phyloP scores from a whole-genome alignment of 2,113 vertebrate species.

The Motacilla alba region DNA sequence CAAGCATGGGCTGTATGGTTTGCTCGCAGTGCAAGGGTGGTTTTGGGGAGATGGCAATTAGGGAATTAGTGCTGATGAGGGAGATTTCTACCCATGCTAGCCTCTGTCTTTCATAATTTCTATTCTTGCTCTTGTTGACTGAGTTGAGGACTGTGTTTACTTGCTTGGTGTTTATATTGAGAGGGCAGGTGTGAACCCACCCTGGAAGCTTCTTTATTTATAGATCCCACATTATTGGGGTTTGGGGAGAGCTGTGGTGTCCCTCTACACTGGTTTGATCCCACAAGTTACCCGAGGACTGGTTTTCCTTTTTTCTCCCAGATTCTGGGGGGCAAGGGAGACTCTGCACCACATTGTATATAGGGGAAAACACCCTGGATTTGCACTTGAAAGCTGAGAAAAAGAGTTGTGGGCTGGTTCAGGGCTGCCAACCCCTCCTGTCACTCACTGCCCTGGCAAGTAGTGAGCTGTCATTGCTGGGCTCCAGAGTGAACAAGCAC shows the following conservation, averaged over 20 bases:
- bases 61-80: not conserved
- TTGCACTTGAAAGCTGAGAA: not conserved
- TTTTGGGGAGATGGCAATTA: not conserved
- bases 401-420: not conserved
- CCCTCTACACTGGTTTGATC: not conserved
- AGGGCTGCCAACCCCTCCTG: not conserved
- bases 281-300: not conserved
- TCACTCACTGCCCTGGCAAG: not conserved
- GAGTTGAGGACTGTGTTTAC: not conserved
- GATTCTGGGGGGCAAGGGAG: not conserved
- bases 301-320: not conserved
- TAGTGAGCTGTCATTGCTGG: not conserved
- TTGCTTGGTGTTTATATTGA: rapidly evolving
- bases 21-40: rapidly evolving
- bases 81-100: not conserved
- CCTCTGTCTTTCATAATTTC: not conserved
- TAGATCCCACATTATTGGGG: not conserved
- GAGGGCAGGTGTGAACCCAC: not conserved
- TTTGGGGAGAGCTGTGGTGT: rapidly evolving
- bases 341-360: not conserved
- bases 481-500: not conserved
- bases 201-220: not conserved
- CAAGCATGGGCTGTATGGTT: not conserved
- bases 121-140: not conserved
- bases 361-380: not conserved